These are phyloP conservation scores for Varanus salvator DNA, from an alignment of 2,113 vertebrate species.

Conservation along the genomic window DNA sequence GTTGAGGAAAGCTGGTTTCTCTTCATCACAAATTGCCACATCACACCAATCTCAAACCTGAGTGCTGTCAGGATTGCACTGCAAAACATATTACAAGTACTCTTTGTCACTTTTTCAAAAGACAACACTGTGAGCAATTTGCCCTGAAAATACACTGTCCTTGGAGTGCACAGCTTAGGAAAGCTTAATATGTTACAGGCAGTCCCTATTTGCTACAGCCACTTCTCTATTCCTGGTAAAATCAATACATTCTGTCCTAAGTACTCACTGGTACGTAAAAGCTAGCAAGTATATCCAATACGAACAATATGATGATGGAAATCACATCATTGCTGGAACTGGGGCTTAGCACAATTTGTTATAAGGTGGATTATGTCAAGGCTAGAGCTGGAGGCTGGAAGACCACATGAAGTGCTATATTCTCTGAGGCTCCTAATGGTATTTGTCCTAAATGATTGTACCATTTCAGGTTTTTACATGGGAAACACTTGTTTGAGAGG, in stretches of 20 bases:
- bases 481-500: neutral
- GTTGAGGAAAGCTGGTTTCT: neutral
- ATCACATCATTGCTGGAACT: neutral
- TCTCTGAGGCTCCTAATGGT: neutral
- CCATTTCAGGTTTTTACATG: neutral
- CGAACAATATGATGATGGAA: neutral
- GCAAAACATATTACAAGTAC: neutral
- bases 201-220: neutral
- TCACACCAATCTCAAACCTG: neutral
- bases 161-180: neutral
- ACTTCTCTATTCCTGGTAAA: neutral
- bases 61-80: neutral
- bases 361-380: neutral
- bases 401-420: neutral
- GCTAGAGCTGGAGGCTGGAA: neutral
- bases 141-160: neutral
- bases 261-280: too few species aligned
- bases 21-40: neutral
- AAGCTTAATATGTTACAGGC: neutral
- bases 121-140: neutral
- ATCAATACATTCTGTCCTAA: neutral
- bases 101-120: neutral
- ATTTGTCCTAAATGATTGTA: neutral
- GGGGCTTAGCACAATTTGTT: neutral
- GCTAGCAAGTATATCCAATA: neutral